These are phyloP conservation scores for Drosophila cracens DNA, from an alignment of 2,888 invertebrate species.

Conservation along the genomic window DNA sequence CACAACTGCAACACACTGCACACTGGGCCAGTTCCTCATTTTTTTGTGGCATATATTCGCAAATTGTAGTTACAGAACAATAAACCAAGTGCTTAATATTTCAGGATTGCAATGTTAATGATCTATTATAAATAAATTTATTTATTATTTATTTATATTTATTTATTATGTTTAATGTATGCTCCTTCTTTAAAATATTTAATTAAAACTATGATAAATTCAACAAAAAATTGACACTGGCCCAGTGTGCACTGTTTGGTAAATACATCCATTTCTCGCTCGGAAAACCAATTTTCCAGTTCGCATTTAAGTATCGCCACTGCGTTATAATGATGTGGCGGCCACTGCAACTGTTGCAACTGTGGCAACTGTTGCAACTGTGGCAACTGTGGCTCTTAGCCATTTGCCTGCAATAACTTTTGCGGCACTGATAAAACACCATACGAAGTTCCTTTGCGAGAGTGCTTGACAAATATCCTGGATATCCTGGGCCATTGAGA, in stretches of 20 bases:
- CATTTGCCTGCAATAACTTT: constrained; percentile 47
- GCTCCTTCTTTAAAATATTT: background rate
- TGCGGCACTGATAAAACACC: constrained; percentile 43
- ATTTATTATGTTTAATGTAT: background rate
- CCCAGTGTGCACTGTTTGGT: constrained; percentile 5
- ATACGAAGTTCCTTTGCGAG: constrained; percentile 7
- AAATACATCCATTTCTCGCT: constrained; percentile 14
- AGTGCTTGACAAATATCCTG: background rate
- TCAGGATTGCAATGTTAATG: background rate
- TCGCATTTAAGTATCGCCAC: constrained; percentile 43
- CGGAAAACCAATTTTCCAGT: constrained; percentile 1
- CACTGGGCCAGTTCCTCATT: background rate
- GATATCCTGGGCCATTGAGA: constrained; percentile 13
- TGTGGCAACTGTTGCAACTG: constrained; percentile 23
- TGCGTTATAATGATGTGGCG: constrained; percentile 57
- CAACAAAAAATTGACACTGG: background rate
- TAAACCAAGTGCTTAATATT: background rate
- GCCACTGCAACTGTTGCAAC: constrained; percentile 30
- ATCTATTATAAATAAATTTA: background rate
- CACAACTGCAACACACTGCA: constrained; percentile 9
- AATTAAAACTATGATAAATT: background rate
- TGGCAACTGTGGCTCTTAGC: constrained; percentile 34
- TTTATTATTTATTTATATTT: background rate
- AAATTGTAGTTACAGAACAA: background rate
- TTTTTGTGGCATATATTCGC: background rate